Conservation (phyloP, 1,140 invertebrate species). For the Steinernema feltiae region DNA sequence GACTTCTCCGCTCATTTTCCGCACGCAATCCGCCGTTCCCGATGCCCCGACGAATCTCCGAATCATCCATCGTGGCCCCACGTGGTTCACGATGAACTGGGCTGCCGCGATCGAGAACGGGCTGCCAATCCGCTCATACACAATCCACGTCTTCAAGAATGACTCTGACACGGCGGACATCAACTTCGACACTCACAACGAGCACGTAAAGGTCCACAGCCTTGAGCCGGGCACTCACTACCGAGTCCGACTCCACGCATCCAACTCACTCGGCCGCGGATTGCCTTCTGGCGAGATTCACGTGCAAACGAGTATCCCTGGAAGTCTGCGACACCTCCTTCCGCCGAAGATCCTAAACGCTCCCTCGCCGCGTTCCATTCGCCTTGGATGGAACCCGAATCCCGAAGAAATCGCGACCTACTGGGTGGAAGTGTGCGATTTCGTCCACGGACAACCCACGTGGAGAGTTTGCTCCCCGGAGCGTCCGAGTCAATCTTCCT, state of each 20-base stretch:
- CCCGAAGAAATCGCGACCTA: slow-evolving; percentile 24
- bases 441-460: slow-evolving; percentile 23
- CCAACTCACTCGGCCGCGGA: slow-evolving; percentile 44
- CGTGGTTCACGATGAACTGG: slow-evolving; percentile 36
- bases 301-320: slow-evolving; percentile 21
- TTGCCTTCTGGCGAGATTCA: slow-evolving; percentile 17
- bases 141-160: slow-evolving; percentile 44
- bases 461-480: slow-evolving; percentile 15
- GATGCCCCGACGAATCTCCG: slow-evolving; percentile 38
- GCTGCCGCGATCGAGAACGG: slow-evolving; percentile 38
- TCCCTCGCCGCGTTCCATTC: slow-evolving; percentile 18
- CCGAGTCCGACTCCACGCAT: slow-evolving; percentile 42
- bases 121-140: slow-evolving; percentile 32
- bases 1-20: slow-evolving; percentile 40
- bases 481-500: not conserved
- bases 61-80: slow-evolving; percentile 24
- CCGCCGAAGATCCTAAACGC: slow-evolving; percentile 35
- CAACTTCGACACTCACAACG: slow-evolving; percentile 28
- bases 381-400: slow-evolving; percentile 34
- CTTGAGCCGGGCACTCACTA: slow-evolving; percentile 41
- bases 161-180: not conserved
- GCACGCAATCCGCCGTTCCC: slow-evolving; percentile 33
- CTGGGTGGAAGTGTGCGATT: slow-evolving; percentile 30
- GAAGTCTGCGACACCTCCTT: slow-evolving; percentile 30
- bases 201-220: slow-evolving; percentile 31